Conservation (phyloP, 2,888 invertebrate genomes). For the Euclidia mi region DNA sequence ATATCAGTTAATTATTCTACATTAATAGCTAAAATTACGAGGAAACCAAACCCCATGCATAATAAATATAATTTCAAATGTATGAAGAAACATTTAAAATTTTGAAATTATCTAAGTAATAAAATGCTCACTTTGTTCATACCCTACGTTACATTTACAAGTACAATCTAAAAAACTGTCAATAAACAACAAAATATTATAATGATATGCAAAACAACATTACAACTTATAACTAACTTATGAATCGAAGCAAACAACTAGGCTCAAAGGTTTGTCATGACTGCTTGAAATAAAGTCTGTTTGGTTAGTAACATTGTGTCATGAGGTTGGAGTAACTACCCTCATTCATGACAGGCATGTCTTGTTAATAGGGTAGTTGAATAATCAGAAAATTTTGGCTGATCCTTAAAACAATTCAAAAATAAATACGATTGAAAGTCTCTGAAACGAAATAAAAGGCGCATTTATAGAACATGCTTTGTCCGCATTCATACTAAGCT, state of each 20-base stretch:
- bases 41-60: conserved; percentile 23
- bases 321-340: too few relatives aligned
- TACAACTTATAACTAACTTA: conserved; percentile 43
- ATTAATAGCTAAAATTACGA: conserved; percentile 16
- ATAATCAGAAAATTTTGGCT: too few relatives aligned
- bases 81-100: conserved; percentile 13
- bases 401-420: too few relatives aligned
- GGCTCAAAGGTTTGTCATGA: conserved; percentile 41
- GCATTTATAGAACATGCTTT: too few relatives aligned
- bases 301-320: conserved; percentile 23
- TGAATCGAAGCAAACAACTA: conserved; percentile 1
- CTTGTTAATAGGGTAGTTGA: too few relatives aligned
- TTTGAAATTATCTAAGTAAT: conserved; percentile 25
- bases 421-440: too few relatives aligned
- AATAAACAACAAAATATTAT: conserved; percentile 58
- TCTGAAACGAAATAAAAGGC: too few relatives aligned
- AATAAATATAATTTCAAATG: conserved; percentile 30
- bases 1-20: conserved; percentile 34
- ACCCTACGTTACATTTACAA: conserved; percentile 32
- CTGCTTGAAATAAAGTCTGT: conserved; percentile 28
- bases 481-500: too few relatives aligned
- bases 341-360: too few relatives aligned
- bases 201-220: conserved; percentile 67
- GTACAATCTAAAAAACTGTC: conserved; percentile 41
- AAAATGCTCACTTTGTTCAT: conserved; percentile 50